Conservation (phyloP, 2,797 vertebrate species). For the Squalus acanthias region DNA sequence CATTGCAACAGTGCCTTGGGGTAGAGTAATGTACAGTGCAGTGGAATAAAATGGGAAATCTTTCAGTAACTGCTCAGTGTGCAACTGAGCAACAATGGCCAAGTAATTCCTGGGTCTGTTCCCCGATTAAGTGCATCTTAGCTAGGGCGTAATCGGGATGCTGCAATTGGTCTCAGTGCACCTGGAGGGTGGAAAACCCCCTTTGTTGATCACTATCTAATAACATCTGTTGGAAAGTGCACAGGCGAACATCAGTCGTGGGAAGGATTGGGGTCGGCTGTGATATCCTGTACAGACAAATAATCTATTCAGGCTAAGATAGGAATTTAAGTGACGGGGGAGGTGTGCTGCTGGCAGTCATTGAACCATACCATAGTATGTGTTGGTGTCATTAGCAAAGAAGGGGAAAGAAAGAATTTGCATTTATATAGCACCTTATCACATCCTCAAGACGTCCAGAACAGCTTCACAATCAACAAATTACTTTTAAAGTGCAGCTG, state of each 20-base stretch:
- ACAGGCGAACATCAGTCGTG: background rate
- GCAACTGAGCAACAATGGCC: background rate
- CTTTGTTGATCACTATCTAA: background rate
- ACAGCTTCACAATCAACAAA: background rate
- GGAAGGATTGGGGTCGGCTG: background rate
- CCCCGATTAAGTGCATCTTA: background rate
- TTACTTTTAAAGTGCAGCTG: background rate
- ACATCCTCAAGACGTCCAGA: background rate
- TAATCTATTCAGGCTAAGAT: background rate
- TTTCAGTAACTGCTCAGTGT: background rate
- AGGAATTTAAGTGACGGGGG: background rate
- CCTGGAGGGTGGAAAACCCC: background rate
- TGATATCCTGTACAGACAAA: background rate
- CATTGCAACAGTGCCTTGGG: background rate
- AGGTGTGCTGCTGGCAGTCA: background rate
- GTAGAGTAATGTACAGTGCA: background rate
- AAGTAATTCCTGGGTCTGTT: background rate
- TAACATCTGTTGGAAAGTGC: background rate
- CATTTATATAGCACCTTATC: background rate
- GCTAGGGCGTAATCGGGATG: background rate
- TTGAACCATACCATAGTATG: background rate
- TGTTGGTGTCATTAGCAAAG: background rate
- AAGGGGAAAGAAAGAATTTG: background rate
- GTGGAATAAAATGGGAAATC: background rate
- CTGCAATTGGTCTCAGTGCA: background rate